phyloP scores from a whole-genome alignment of 2,797 vertebrate genomes.

The Gadopsis bispinosus region DNA sequence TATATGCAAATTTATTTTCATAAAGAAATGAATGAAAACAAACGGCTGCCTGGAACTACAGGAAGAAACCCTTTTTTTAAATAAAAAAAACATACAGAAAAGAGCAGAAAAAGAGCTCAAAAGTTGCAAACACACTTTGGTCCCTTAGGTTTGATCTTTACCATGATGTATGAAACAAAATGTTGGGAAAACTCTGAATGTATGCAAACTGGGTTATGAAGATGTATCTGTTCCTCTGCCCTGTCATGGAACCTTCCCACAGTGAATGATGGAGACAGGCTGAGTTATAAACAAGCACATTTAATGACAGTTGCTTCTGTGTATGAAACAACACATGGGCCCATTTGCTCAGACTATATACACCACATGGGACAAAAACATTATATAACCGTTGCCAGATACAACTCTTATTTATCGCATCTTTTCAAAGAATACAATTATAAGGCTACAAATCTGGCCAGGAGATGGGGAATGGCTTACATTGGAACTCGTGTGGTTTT shows the following conservation, averaged over 20 bases:
- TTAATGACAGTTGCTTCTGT: slow-evolving; percentile 69
- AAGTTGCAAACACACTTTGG: not conserved
- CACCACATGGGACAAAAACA: slow-evolving; percentile 50
- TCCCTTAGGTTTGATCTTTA: not conserved
- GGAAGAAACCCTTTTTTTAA: not conserved
- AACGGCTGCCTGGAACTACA: not conserved
- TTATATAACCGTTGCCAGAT: slow-evolving; percentile 54
- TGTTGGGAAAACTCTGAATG: not conserved
- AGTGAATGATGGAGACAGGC: slow-evolving; percentile 55
- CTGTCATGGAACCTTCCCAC: slow-evolving; percentile 17
- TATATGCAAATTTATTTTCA: not conserved
- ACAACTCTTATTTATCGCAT: slow-evolving; percentile 69
- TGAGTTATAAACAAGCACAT: slow-evolving; percentile 72
- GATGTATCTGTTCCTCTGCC: slow-evolving; percentile 9
- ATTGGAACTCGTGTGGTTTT: slow-evolving; percentile 53
- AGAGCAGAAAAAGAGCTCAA: not conserved
- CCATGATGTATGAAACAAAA: slow-evolving; percentile 4
- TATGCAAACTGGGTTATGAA: slow-evolving; percentile 28
- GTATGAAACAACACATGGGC: slow-evolving; percentile 58
- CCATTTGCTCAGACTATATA: slow-evolving; percentile 48
- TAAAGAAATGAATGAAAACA: not conserved
- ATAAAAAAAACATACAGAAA: not conserved
- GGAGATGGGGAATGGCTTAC: slow-evolving; percentile 57
- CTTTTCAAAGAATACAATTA: slow-evolving; percentile 51
- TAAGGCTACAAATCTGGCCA: slow-evolving; percentile 60